Conservation (phyloP, 2,113 vertebrate species). For the Junco hyemalis region DNA sequence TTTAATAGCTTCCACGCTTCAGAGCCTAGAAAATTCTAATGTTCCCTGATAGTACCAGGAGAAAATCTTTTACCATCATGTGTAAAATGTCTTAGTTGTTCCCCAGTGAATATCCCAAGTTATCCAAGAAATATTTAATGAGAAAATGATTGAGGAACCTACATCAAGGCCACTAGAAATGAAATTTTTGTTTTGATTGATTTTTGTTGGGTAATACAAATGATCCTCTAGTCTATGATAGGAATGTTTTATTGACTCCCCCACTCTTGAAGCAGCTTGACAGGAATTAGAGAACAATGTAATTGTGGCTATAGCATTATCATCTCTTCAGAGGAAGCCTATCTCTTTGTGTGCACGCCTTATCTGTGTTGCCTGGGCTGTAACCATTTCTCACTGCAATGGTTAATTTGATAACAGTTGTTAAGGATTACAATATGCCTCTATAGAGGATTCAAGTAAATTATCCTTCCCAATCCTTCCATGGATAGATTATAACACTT, state of each 20-base stretch:
- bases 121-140: not conserved
- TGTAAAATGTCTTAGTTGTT: not conserved
- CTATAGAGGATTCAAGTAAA: not conserved
- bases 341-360: not conserved
- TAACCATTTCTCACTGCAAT: not conserved
- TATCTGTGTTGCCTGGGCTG: not conserved
- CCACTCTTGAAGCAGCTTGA: not conserved
- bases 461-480: not conserved
- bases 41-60: not conserved
- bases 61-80: not conserved
- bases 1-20: not conserved
- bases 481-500: not conserved
- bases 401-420: not conserved
- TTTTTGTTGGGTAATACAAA: not conserved
- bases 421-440: not conserved
- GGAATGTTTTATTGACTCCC: not conserved
- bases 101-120: not conserved
- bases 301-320: not conserved
- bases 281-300: not conserved
- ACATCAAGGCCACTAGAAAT: not conserved
- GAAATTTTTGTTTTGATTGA: not conserved
- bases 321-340: not conserved
- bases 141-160: not conserved
- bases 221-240: not conserved
- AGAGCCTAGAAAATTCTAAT: not conserved